These are phyloP conservation scores for Drosophila mimica DNA, from an alignment of 2,888 invertebrate genomes.

Conservation along the genomic window DNA sequence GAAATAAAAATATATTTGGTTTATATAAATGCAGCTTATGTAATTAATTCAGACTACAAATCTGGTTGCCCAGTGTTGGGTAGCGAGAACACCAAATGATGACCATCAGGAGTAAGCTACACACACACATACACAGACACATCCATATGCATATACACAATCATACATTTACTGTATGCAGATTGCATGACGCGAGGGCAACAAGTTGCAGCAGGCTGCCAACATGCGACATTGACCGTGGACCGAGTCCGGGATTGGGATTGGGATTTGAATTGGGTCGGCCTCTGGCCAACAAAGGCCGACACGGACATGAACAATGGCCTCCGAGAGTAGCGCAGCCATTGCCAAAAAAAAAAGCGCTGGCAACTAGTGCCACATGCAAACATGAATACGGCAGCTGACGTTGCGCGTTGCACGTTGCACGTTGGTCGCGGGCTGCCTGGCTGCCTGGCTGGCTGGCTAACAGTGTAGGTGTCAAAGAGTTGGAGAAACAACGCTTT, in stretches of 20 bases:
- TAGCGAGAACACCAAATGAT: slow-evolving; percentile 4
- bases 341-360: slow-evolving; percentile 51
- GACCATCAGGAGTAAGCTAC: slow-evolving; percentile 23
- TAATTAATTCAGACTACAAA: not conserved
- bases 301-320: slow-evolving; percentile 54
- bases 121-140: not conserved
- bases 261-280: slow-evolving; percentile 9
- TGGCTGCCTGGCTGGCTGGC: slow-evolving; percentile 11
- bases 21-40: not conserved
- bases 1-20: not conserved
- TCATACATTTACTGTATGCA: slow-evolving; percentile 28
- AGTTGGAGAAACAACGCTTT: slow-evolving; percentile 25
- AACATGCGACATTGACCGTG: slow-evolving; percentile 31
- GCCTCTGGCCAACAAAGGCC: slow-evolving; percentile 42
- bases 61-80: slow-evolving; percentile 27
- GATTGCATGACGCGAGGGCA: slow-evolving; percentile 54
- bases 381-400: slow-evolving; percentile 64
- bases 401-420: slow-evolving; percentile 33
- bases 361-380: slow-evolving; percentile 57
- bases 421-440: slow-evolving; percentile 22
- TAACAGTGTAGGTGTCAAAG: slow-evolving; percentile 36
- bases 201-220: slow-evolving; percentile 47
- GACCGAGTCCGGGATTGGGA: not conserved
- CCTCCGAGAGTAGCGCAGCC: slow-evolving; percentile 11
- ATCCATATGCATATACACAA: not conserved